phyloP scores from a whole-genome alignment of 1,140 invertebrate genomes.

The Anadara kagoshimensis region DNA sequence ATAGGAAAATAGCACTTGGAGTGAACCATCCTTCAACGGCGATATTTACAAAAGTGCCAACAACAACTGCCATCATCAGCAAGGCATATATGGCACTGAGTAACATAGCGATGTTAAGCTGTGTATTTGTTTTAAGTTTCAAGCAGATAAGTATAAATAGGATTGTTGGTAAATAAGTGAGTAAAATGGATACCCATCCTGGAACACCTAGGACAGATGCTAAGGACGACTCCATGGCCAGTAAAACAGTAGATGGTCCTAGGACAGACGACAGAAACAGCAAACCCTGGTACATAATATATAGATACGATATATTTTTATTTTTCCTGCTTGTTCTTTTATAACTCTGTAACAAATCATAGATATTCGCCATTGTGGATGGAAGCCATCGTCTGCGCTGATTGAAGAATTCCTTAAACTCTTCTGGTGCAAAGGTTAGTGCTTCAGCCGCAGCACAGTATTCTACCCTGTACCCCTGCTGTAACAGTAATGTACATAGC shows the following conservation, averaged over 20 bases:
- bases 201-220: slow-evolving; percentile 80
- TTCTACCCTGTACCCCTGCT: slow-evolving; percentile 79
- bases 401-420: slow-evolving; percentile 71
- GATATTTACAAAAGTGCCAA: slow-evolving; percentile 56
- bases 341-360: slow-evolving; percentile 77
- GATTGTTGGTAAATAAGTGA: slow-evolving; percentile 62
- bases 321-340: slow-evolving; percentile 77
- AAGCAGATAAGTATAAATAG: slow-evolving; percentile 90
- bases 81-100: slow-evolving; percentile 66
- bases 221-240: slow-evolving; percentile 95
- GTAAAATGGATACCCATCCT: slow-evolving; percentile 57
- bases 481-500: slow-evolving; percentile 79
- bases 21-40: slow-evolving; percentile 50
- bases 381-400: slow-evolving; percentile 80
- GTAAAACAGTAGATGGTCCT: slow-evolving; percentile 87
- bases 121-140: slow-evolving; percentile 73
- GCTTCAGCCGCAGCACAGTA: slow-evolving; percentile 80
- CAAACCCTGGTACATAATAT: slow-evolving; percentile 74
- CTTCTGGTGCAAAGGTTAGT: slow-evolving; percentile 79
- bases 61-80: slow-evolving; percentile 64
- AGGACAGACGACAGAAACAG: slow-evolving; percentile 78
- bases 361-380: slow-evolving; percentile 80
- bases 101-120: slow-evolving; percentile 68
- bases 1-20: slow-evolving; percentile 54
- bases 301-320: slow-evolving; percentile 78